A percentile compares a stretch with the other conserved stretches of the same genome.
phyloP scores from a whole-genome alignment of 2,113 vertebrate genomes.

The Mungos mungo region DNA sequence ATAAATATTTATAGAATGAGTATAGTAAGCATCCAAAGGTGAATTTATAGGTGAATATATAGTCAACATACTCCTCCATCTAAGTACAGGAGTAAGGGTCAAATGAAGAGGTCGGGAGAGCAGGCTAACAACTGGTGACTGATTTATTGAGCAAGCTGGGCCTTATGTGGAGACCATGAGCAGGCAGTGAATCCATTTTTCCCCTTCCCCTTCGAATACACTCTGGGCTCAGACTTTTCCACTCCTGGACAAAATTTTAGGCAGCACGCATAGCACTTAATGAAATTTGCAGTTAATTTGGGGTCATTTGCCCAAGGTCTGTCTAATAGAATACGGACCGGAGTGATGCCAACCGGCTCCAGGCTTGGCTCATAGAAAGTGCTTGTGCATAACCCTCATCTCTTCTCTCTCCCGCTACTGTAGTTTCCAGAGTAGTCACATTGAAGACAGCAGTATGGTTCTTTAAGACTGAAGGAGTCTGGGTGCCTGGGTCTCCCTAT shows the following conservation, averaged over 20 bases:
- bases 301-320: not conserved
- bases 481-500: not conserved
- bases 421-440: not conserved
- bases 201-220: not conserved
- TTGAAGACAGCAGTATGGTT: not conserved
- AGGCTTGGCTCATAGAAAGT: not conserved
- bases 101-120: not conserved
- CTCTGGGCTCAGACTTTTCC: not conserved
- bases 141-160: not conserved
- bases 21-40: not conserved
- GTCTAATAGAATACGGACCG: not conserved
- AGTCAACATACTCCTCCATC: not conserved
- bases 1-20: not conserved
- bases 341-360: not conserved
- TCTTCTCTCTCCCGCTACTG: not conserved
- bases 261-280: not conserved
- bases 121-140: not conserved
- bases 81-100: not conserved
- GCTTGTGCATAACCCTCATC: not conserved
- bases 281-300: not conserved
- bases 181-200: not conserved
- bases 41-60: not conserved
- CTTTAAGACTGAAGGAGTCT: not conserved
- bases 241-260: not conserved
- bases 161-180: not conserved